A percentile compares a stretch with the other conserved stretches of the same genome.
These are phyloP conservation scores for Neosalanx taihuensis DNA, from an alignment of 2,797 vertebrate species.

Conservation along the genomic window DNA sequence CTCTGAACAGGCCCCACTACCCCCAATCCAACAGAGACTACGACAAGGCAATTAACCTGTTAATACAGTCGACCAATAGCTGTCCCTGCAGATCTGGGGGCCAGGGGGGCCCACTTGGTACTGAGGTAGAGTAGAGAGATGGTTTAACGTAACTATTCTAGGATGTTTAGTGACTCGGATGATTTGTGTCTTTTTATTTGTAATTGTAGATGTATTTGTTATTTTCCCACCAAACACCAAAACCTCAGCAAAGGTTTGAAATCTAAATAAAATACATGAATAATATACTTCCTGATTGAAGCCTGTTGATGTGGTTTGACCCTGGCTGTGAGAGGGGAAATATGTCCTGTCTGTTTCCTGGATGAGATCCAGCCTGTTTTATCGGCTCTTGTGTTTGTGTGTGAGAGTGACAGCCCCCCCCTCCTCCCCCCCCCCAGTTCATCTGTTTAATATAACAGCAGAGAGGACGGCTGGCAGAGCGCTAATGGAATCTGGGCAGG, in stretches of 20 bases:
- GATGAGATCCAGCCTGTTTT: conserved; percentile 45
- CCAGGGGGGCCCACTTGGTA: conserved; percentile 80
- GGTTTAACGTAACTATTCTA: conserved; percentile 92
- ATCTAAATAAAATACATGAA: not conserved
- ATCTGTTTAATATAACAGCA: conserved; percentile 70
- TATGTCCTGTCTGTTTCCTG: conserved; percentile 27
- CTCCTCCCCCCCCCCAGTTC: conserved; percentile 55
- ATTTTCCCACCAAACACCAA: not conserved
- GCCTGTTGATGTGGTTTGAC: not conserved
- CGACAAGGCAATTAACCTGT: conserved; percentile 95
- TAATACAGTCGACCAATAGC: conserved; percentile 95
- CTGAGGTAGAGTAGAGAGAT: conserved; percentile 90
- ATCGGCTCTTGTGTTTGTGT: conserved; percentile 50
- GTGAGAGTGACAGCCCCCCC: conserved; percentile 52
- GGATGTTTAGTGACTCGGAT: conserved; percentile 81
- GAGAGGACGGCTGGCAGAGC: conserved; percentile 44
- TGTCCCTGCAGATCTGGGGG: conserved; percentile 84
- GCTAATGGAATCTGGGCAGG: conserved; percentile 51
- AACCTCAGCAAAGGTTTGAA: too few species aligned
- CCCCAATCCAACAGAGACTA: conserved; percentile 65
- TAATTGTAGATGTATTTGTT: conserved; percentile 7
- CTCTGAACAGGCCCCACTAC: conserved; percentile 61
- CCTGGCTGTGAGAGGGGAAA: conserved; percentile 19
- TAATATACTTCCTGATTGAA: not conserved
- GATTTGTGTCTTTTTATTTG: conserved; percentile 63